Evolutionary conservation across 2,113 vertebrate species (phyloP).

Genomic region (Gopherus flavomarginatus): DNA sequence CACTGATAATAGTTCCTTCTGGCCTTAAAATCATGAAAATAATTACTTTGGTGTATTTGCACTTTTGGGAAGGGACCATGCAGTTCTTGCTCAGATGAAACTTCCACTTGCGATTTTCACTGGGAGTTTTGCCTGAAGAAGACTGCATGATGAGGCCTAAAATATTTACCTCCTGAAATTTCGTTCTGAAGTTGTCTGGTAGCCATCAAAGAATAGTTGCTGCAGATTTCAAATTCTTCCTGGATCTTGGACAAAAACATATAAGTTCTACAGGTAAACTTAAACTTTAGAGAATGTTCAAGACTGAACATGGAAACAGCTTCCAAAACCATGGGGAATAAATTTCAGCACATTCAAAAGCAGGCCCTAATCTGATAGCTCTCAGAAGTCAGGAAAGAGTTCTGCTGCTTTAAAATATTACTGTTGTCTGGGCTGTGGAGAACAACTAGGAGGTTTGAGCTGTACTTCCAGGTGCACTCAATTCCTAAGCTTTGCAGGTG

Average conservation of each 20-base stretch:
- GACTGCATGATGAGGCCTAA: not conserved
- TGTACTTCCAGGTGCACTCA: not conserved
- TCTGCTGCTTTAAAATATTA: not conserved
- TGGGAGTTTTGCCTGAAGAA: not conserved
- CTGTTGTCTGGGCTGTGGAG: not conserved
- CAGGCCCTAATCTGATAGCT: not conserved
- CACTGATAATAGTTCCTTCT: not conserved
- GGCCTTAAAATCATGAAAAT: conserved; percentile 47
- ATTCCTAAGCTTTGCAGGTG: not conserved
- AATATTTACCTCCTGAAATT: not conserved
- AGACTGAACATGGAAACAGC: not conserved
- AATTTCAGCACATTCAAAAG: not conserved
- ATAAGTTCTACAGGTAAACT: not conserved
- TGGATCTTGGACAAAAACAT: fast-evolving
- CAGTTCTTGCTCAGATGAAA: not conserved
- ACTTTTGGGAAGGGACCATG: not conserved
- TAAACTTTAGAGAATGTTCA: not conserved
- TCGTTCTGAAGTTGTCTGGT: not conserved
- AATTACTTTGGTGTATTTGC: not conserved
- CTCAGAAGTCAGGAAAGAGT: not conserved
- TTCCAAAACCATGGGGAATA: fast-evolving
- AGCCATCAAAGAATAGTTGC: not conserved
- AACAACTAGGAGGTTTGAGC: not conserved
- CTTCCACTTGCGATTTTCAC: not conserved
- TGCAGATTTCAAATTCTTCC: not conserved